A percentile compares a stretch with the other conserved stretches of the same genome.
Conservation (phyloP, 35 echinoderm and acorn worm genomes). For the Heliocidaris tuberculata region DNA sequence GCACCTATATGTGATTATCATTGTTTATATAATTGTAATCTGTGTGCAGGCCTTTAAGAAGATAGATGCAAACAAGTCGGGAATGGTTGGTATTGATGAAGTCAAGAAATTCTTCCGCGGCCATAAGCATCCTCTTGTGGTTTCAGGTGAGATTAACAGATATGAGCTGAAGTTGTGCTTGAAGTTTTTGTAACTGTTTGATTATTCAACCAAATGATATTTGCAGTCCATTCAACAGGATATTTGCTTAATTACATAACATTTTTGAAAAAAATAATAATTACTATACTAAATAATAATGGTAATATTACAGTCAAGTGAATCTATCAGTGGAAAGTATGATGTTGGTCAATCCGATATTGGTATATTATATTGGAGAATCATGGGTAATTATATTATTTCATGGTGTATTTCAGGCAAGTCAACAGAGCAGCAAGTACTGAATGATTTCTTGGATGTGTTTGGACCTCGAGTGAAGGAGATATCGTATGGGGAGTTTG, state of each 20-base stretch:
- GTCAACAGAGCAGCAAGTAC: constrained; percentile 49
- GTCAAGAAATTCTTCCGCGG: constrained; percentile 91
- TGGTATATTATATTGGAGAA: too few relatives aligned
- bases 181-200: neutral
- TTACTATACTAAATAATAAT: too few relatives aligned
- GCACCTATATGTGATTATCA: too few relatives aligned
- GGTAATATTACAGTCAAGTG: too few relatives aligned
- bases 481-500: constrained; percentile 84
- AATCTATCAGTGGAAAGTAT: too few relatives aligned
- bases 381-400: too few relatives aligned
- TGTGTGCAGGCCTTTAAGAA: constrained; percentile 81
- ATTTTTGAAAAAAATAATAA: too few relatives aligned
- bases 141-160: constrained; percentile 59
- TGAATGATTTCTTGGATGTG: constrained; percentile 72
- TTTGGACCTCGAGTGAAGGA: constrained; percentile 75
- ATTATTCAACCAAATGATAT: neutral
- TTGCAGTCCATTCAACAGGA: too few relatives aligned
- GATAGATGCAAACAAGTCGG: constrained; percentile 94
- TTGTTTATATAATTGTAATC: too few relatives aligned
- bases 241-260: too few relatives aligned
- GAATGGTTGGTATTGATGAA: constrained; percentile 79
- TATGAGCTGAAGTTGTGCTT: neutral
- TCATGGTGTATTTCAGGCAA: neutral
- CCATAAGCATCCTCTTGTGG: constrained; percentile 79
- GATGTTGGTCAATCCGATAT: too few relatives aligned